phyloP scores from a whole-genome alignment of 2,113 vertebrate species.

The Noturus placidus region DNA sequence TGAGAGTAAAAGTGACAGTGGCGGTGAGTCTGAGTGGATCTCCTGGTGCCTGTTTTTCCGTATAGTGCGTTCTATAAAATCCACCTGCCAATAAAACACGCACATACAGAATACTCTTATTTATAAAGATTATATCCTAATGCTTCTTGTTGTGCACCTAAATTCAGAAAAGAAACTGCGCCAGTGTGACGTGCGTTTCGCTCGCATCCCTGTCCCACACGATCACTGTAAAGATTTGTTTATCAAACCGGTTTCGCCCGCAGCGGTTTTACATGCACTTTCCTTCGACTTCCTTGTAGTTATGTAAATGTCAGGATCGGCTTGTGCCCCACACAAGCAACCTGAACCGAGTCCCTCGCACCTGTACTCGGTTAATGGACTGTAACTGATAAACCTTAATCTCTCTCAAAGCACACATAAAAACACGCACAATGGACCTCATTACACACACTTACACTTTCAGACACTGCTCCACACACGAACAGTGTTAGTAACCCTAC shows the following conservation, averaged over 20 bases:
- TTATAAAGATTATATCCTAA: background rate
- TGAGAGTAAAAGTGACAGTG: too few relatives aligned
- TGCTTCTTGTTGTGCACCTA: background rate
- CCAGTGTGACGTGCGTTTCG: background rate
- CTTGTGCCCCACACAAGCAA: background rate
- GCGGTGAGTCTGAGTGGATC: background rate
- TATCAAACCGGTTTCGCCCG: slow-evolving; percentile 8
- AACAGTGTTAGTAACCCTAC: background rate
- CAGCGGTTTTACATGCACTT: background rate
- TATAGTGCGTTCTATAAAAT: background rate
- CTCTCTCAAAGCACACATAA: background rate
- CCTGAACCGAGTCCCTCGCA: background rate
- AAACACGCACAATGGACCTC: background rate
- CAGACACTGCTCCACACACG: background rate
- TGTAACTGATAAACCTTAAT: slow-evolving; percentile 17
- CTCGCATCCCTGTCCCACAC: background rate
- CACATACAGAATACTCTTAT: background rate
- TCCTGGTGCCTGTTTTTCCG: background rate
- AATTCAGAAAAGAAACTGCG: background rate
- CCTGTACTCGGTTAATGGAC: slow-evolving; percentile 10
- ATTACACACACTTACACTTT: slow-evolving; percentile 19
- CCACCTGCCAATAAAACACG: background rate
- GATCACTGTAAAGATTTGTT: background rate
- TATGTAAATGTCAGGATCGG: background rate
- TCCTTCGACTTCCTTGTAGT: background rate